A percentile compares a stretch with the other conserved stretches of the same genome.
Conservation (phyloP, 2,888 invertebrate genomes). For the Melinaea menophilus region DNA sequence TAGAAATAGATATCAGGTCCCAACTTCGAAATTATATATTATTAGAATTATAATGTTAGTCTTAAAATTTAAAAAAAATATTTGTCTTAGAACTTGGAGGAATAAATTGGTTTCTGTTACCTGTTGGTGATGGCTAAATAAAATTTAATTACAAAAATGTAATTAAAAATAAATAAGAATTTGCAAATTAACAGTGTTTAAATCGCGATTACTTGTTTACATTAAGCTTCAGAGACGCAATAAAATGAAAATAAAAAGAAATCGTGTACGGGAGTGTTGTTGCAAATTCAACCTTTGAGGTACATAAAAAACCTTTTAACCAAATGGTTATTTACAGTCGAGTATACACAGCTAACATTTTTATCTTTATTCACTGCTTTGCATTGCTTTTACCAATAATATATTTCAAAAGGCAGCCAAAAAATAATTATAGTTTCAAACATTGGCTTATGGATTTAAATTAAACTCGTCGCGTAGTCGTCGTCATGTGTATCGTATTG, state of each 20-base stretch:
- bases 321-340: conserved; percentile 11
- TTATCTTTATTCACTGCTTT: not conserved
- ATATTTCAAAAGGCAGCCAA: not conserved
- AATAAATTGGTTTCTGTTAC: no score
- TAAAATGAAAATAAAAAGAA: conserved; percentile 1
- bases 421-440: not conserved
- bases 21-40: no score
- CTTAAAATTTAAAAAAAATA: no score
- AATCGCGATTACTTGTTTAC: not conserved
- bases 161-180: not conserved
- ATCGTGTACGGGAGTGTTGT: not conserved
- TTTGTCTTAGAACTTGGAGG: no score
- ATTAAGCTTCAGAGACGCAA: not conserved
- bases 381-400: not conserved
- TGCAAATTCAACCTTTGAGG: not conserved
- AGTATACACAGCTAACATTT: not conserved
- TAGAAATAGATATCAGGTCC: no score
- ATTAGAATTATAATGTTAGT: no score
- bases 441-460: no score
- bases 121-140: no score
- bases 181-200: not conserved
- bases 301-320: conserved; percentile 16
- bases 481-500: no score
- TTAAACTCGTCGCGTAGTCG: no score
- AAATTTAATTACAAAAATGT: no score